Conservation (phyloP, 2,113 vertebrate genomes). For the Pseudonaja textilis region DNA sequence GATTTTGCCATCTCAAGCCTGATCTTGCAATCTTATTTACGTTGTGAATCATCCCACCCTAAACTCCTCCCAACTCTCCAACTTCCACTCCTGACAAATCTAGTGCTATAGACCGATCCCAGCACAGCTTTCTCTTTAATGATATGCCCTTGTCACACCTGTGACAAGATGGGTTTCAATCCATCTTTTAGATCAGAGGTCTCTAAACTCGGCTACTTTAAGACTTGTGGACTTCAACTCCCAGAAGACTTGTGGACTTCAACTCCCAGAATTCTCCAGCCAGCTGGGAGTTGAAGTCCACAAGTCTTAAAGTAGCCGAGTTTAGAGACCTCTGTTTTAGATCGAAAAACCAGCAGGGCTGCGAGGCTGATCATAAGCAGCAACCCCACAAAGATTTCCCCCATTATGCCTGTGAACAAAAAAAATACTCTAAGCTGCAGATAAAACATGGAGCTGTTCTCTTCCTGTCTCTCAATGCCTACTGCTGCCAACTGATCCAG, state of each 20-base stretch:
- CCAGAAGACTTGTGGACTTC: too few relatives aligned
- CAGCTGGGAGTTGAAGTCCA: too few relatives aligned
- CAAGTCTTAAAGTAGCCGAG: too few relatives aligned
- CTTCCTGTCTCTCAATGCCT: background rate
- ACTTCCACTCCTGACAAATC: background rate
- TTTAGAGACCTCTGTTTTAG: too few relatives aligned
- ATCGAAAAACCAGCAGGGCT: background rate
- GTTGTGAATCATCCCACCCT: background rate
- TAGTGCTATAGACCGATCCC: too few relatives aligned
- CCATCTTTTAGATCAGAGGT: background rate
- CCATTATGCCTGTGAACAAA: background rate
- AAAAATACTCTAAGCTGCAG: background rate
- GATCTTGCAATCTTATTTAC: background rate
- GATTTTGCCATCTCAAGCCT: background rate
- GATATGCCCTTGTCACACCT: background rate
- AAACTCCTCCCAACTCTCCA: background rate
- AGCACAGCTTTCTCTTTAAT: background rate
- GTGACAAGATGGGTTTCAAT: background rate
- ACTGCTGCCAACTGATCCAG: background rate
- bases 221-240: too few relatives aligned
- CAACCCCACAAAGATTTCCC: too few relatives aligned
- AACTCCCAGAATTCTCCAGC: too few relatives aligned
- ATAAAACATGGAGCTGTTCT: background rate
- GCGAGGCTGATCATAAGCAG: background rate
- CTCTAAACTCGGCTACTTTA: too few relatives aligned